Percentiles rank a stretch among this genome's conserved stretches.
phyloP scores from a whole-genome alignment of 2,113 vertebrate genomes.

The Phalacrocorax brasilianus region DNA sequence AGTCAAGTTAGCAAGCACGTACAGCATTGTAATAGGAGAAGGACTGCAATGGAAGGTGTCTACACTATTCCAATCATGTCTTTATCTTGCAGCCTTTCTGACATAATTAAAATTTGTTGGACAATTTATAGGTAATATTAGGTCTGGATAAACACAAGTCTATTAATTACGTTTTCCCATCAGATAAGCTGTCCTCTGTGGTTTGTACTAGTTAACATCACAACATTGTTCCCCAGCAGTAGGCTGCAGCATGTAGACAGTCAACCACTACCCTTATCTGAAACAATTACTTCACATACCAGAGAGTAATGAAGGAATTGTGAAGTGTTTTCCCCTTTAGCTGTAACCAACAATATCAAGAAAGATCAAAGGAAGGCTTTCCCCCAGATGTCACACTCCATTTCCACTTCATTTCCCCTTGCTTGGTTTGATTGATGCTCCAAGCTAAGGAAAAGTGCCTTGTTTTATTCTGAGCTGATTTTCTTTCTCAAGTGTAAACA shows the following conservation, averaged over 20 bases:
- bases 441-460: neutral
- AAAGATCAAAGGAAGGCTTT: conserved; percentile 29
- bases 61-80: neutral
- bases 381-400: neutral
- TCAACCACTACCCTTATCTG: neutral
- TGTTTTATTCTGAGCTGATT: neutral
- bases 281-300: neutral
- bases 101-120: neutral
- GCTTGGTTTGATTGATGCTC: neutral
- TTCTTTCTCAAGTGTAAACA: conserved; percentile 12
- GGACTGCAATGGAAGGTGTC: neutral
- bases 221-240: neutral
- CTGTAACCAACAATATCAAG: neutral
- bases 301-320: neutral
- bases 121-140: neutral
- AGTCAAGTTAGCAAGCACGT: neutral
- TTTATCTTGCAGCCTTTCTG: neutral
- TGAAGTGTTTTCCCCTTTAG: neutral
- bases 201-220: neutral
- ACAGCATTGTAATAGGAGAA: neutral
- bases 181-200: neutral
- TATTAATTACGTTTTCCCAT: neutral
- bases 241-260: neutral
- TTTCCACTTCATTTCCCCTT: conserved; percentile 46
- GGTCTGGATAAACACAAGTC: neutral